phyloP scores from a whole-genome alignment of 2,113 vertebrate genomes.

The Pelvicachromis taeniatus region DNA sequence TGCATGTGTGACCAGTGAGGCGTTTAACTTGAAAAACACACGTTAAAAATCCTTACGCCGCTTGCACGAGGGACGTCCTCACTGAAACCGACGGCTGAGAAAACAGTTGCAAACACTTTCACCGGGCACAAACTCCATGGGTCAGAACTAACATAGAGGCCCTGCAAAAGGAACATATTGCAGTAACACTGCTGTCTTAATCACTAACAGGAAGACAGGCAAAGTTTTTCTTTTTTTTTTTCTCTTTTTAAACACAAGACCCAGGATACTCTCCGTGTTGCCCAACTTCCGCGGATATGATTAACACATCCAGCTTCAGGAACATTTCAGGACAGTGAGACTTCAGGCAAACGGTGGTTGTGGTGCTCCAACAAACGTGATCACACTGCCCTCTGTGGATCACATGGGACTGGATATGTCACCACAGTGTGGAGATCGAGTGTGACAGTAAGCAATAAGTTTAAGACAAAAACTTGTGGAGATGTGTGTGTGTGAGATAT shows the following conservation, averaged over 20 bases:
- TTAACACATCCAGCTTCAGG: slow-evolving; percentile 18
- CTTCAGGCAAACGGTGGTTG: neutral
- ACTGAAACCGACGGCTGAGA: neutral
- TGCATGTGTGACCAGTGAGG: neutral
- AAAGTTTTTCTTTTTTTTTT: neutral
- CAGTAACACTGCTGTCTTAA: slow-evolving; percentile 34
- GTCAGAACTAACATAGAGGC: neutral
- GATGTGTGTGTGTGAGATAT: neutral
- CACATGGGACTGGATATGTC: neutral
- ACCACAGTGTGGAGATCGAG: neutral
- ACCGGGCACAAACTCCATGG: neutral
- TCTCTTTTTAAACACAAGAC: slow-evolving; percentile 37
- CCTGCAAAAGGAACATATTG: neutral
- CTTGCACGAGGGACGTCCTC: neutral
- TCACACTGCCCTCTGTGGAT: slow-evolving; percentile 12
- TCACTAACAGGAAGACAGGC: slow-evolving; percentile 57
- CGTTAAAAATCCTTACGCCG: neutral
- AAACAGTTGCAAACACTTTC: neutral
- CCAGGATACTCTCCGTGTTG: slow-evolving; percentile 51
- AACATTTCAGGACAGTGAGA: slow-evolving; percentile 6
- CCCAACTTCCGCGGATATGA: slow-evolving; percentile 56
- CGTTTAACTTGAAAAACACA: neutral
- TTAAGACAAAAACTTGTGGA: neutral
- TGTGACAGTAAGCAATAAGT: no score
- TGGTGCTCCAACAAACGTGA: neutral